Conservation (phyloP, 2,888 invertebrate species). For the Amaurobius ferox region DNA sequence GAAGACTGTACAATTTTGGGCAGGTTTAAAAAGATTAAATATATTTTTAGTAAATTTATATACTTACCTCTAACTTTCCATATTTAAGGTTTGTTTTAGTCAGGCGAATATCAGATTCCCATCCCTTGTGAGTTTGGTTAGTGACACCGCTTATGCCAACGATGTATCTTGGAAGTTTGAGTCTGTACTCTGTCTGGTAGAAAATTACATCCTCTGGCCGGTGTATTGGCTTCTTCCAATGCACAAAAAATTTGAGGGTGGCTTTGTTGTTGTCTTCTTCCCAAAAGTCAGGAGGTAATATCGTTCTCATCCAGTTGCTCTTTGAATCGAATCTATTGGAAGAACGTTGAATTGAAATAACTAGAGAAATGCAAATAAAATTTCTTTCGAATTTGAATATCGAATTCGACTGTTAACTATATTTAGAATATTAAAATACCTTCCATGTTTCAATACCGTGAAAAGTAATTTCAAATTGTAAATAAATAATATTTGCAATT, state of each 20-base stretch:
- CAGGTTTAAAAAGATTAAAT: background rate
- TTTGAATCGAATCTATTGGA: no score
- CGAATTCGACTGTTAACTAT: no score
- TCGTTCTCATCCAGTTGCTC: constrained; percentile 28
- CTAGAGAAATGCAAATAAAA: no score
- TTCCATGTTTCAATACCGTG: no score
- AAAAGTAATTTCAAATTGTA: no score
- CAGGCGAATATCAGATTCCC: constrained; percentile 22
- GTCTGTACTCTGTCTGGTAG: constrained; percentile 25
- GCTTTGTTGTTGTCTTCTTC: constrained; percentile 43
- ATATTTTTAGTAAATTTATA: background rate
- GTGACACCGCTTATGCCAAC: constrained; percentile 19
- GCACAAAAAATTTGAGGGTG: constrained; percentile 22
- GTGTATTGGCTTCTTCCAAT: constrained; percentile 27
- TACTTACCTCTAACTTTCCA: constrained; percentile 46
- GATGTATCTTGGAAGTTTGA: constrained; percentile 25
- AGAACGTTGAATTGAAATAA: no score
- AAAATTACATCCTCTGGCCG: background rate
- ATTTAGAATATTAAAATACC: no score
- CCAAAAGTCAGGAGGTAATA: constrained; percentile 48
- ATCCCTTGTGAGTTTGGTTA: background rate
- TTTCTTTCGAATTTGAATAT: no score
- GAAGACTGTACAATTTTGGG: background rate
- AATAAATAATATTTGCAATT: no score
- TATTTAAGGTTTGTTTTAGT: constrained; percentile 26